Evolutionary conservation across 2,113 vertebrate genomes (phyloP), one percentile per base, ranked within the genome.

Genomic region (Bombycilla garrulus): DNA sequence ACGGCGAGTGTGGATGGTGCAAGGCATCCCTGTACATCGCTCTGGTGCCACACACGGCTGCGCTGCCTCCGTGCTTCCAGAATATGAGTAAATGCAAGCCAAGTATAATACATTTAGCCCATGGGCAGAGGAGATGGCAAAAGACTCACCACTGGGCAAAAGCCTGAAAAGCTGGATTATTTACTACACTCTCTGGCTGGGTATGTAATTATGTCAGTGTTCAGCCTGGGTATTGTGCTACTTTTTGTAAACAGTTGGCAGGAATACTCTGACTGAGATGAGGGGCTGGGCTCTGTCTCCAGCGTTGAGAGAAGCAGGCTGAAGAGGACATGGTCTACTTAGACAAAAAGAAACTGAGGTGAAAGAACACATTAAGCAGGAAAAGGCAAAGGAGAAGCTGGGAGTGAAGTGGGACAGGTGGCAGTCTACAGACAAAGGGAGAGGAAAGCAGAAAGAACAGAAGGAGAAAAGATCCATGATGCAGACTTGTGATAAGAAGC

Each of bases 191-290:
- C 56, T 90, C 94, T 92, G 73, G 64, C 87, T 93, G 88, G 79
- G 69, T 92, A 84, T 94, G 86, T 96, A 97, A 96, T 96, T 95
- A 93, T 90, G 92, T 85, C 96, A 73, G 88, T 42, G 74, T 93
- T 83, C 80, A 91, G 95, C 81, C 94, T 96, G 81, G 84, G 97
- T 90, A 94, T 95, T 94, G 84, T 95, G 84, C 93, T 97, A 94
- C 81, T 95, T 96, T 91, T 95, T 97, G 92, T 92, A 95, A 97
- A 96, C 81, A 95, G 91, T 96, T 97, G 84, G 87, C 95, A 96
- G 94, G 79, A 88, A 94, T 77, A 90, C 87, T 94, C 69, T 53
- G 71, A 93, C 83, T 89, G 76, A 83, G 85, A 82, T 50, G 65
- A 96, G 40, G 90, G 82, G 84, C 84, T 85, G 80, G 82, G 38